These are phyloP conservation scores for Pseudochirops corinnae DNA, from an alignment of 2,797 vertebrate genomes.

Conservation along the genomic window DNA sequence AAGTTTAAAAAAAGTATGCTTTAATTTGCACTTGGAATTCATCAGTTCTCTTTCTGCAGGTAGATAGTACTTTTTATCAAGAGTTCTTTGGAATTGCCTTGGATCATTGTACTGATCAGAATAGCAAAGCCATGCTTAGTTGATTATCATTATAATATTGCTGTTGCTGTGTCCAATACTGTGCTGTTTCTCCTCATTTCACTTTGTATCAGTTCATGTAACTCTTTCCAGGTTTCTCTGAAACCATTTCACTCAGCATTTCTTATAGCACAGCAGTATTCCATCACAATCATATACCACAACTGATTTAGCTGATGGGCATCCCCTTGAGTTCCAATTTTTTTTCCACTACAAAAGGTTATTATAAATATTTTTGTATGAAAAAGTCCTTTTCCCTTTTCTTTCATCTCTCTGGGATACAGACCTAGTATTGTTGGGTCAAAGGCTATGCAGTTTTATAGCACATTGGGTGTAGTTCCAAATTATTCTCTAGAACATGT, in stretches of 20 bases:
- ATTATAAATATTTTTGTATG: background rate
- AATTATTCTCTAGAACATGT: background rate
- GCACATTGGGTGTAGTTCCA: background rate
- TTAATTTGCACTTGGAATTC: background rate
- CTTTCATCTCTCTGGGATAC: background rate
- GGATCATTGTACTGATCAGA: background rate
- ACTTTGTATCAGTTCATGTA: background rate
- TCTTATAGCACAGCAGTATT: background rate
- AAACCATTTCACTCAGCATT: background rate
- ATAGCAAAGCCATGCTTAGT: background rate
- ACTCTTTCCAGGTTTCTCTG: background rate
- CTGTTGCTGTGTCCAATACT: background rate
- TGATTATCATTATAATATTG: background rate
- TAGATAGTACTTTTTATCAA: background rate
- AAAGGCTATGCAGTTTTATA: background rate
- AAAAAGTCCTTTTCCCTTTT: background rate
- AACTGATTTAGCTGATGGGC: background rate
- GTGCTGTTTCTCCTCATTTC: background rate
- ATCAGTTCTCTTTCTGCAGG: background rate
- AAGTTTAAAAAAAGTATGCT: background rate
- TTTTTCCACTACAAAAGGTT: background rate
- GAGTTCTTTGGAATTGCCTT: background rate
- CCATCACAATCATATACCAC: background rate
- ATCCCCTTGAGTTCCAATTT: background rate
- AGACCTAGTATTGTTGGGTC: background rate